Evolutionary conservation across 2,797 vertebrate species (phyloP), one percentile per base, ranked within the genome.

Genomic region (Rhabdomys pumilio): DNA sequence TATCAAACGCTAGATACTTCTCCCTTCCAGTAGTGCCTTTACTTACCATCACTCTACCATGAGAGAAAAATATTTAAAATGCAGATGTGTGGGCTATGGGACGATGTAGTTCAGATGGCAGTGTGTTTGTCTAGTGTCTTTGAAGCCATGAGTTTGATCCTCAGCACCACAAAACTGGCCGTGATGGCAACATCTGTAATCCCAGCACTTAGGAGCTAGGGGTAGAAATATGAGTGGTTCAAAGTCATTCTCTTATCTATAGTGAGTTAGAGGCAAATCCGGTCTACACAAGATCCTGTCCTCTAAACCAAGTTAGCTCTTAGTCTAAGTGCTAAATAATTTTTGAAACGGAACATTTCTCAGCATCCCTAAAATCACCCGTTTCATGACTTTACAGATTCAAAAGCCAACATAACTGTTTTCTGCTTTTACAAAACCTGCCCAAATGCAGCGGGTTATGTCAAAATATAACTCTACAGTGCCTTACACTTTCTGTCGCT

Each of bases 291-390:
- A 53, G 59, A 79, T 22, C 44, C 17, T 63, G 29, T 38, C 22
- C 29, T 90, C 84, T 93, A 95, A 96, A 26, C 57, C 12, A 38
- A 81, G 47, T 55, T 65, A 79, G 38, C 11, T 73, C 0, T 92
- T 81, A 82, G 41, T 65, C 89, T 89, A 79, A 88, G 29, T 82
- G 89, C 91, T 34, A 93, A 57, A 14, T 63, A 31, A 88, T 90
- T 86, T 57, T 65, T 72, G 44, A 86, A 94, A 61, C 9, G 26
- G 92, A 85, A 4, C 75, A 79, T 41, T 61, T 85, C 34, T 47
- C 75, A 19, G 72, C 19, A 76, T 47, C 7, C 44, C 5, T 76
- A 80, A 87, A 81, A 93, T 87, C 47, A 59, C 26, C 3, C 24
- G 6, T 31, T 89, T 84, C 17, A 79, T 72, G 76, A 85, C 14